These are phyloP conservation scores for Stenoptilia bipunctidactyla DNA, from an alignment of 2,888 invertebrate species.

Conservation along the genomic window DNA sequence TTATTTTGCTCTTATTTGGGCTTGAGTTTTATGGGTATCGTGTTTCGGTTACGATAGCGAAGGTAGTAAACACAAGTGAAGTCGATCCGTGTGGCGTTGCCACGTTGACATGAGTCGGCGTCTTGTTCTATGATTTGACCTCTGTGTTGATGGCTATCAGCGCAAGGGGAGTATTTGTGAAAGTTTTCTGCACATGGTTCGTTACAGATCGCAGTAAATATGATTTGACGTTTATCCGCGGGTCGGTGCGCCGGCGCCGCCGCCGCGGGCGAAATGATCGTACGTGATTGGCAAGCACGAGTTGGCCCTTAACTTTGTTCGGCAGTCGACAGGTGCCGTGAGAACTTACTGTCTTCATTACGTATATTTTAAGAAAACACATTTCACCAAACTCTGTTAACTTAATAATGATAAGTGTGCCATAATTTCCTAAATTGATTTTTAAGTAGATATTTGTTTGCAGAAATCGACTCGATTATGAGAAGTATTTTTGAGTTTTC, in stretches of 20 bases:
- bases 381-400: no score
- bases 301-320: constrained; percentile 25
- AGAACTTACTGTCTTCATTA: constrained; percentile 17
- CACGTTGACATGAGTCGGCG: no score
- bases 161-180: constrained; percentile 8
- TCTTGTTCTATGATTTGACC: neutral
- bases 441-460: no score
- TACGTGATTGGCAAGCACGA: constrained; percentile 41
- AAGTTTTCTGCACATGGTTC: constrained; percentile 17
- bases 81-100: no score
- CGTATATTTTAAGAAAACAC: neutral
- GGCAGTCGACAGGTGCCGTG: constrained; percentile 30
- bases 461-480: no score
- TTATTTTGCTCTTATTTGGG: no score
- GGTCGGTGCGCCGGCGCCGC: constrained; percentile 14
- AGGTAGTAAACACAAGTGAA: no score
- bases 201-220: constrained; percentile 18
- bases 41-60: no score
- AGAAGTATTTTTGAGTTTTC: no score
- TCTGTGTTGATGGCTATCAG: constrained; percentile 1
- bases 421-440: no score
- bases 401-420: no score
- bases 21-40: no score
- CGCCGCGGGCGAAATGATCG: constrained; percentile 20
- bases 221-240: constrained; percentile 16